Evolutionary conservation across 2,113 vertebrate genomes (phyloP).

Genomic region (Grallaria varia): DNA sequence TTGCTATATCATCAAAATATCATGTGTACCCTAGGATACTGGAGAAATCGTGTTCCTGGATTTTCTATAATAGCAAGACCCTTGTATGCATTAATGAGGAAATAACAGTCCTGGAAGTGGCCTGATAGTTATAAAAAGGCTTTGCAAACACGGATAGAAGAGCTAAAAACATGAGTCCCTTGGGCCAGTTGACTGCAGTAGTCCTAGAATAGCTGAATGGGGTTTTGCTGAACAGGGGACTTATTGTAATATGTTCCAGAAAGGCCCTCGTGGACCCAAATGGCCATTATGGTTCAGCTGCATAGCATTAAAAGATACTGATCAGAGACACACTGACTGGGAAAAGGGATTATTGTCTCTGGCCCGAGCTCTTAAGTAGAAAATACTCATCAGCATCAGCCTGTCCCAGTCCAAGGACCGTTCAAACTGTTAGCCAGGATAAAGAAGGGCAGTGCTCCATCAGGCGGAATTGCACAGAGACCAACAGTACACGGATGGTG

Average conservation of each 20-base stretch:
- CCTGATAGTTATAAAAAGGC: neutral
- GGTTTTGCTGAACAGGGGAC: neutral
- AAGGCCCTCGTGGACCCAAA: neutral
- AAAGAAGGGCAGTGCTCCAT: neutral
- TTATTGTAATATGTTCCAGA: neutral
- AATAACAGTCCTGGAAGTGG: neutral
- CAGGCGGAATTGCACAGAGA: neutral
- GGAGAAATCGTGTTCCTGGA: neutral
- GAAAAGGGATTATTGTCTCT: neutral
- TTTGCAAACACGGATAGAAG: neutral
- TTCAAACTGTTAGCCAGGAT: neutral
- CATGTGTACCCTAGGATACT: neutral
- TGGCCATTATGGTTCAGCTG: neutral
- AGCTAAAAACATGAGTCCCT: neutral
- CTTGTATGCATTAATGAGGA: neutral
- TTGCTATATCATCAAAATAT: neutral
- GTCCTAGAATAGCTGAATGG: neutral
- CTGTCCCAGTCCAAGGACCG: neutral
- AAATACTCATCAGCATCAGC: neutral
- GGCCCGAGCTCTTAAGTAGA: neutral
- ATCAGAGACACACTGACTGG: neutral
- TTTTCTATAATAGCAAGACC: neutral
- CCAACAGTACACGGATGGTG: neutral
- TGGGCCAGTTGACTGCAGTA: neutral
- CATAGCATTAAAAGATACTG: neutral